Evolutionary conservation across 30 jellyfish, hydroid and myxozoan genomes (phyloP).

Genomic region (Aurelia aurita complex sp. Pacific): DNA sequence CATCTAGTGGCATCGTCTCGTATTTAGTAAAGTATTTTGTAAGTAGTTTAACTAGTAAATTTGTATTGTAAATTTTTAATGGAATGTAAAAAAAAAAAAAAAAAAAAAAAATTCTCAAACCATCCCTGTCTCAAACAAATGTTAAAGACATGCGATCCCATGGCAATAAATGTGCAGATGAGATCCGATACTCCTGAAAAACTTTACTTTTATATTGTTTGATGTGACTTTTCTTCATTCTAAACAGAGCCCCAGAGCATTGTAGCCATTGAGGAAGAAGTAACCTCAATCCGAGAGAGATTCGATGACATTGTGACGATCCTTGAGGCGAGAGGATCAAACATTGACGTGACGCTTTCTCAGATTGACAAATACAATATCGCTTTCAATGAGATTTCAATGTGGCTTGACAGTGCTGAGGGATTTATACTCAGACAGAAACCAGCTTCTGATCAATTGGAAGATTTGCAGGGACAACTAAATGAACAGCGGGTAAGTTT

Average conservation of each 20-base stretch:
- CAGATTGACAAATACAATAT: constrained; percentile 86
- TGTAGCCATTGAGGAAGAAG: constrained; percentile 75
- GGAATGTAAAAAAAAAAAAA: too few relatives aligned
- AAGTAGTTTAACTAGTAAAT: too few relatives aligned
- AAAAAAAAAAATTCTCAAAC: too few relatives aligned
- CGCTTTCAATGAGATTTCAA: constrained; percentile 65
- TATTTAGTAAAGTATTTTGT: too few relatives aligned
- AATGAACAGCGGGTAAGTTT: constrained; percentile 78
- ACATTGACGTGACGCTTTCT: constrained; percentile 93
- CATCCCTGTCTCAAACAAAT: too few relatives aligned
- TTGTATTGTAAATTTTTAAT: too few relatives aligned
- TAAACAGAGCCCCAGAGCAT: constrained; percentile 51
- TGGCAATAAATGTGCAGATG: too few relatives aligned
- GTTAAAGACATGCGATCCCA: too few relatives aligned
- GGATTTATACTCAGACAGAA: constrained; percentile 52
- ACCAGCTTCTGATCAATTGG: constrained; percentile 64
- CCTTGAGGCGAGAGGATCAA: constrained; percentile 95
- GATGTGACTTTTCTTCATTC: neutral
- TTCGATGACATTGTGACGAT: constrained; percentile 87
- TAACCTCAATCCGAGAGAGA: constrained; percentile 83
- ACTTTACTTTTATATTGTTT: too few relatives aligned
- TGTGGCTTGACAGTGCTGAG: constrained; percentile 92
- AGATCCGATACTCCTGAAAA: too few relatives aligned
- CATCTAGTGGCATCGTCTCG: too few relatives aligned
- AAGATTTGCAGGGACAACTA: constrained; percentile 49